Base-by-base conservation (phyloP, 2,113 vertebrate species). In the Pelobates fuscus region DNA sequence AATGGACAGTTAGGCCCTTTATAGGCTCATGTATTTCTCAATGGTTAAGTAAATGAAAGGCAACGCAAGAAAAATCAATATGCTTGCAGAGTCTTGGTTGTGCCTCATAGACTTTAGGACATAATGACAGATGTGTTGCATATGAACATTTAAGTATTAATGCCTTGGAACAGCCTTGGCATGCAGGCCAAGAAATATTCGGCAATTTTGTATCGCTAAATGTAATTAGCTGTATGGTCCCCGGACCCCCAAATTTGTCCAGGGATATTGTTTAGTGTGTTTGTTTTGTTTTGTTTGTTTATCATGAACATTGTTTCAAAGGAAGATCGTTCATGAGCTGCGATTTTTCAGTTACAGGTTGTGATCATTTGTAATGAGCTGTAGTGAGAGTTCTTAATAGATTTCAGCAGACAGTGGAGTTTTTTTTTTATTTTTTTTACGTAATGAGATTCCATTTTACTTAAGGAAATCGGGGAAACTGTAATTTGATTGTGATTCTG, bases 91-190 rank as follows among this genome's bases (percentile, higher is more conserved):
- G 91, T 85, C 88, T 92, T 91, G 92, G 90, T 91, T 92, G 90
- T 93, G 93, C 89, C 92, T 94, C 92, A 92, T 92, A 91, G 91
- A 91, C 89, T 92, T 89, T 82, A 86, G 88, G 92, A 92, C 91
- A 93, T 88, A 92, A 93, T 93, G 92, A 93, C 93, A 93, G 91
- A 94, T 94, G 92, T 91, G 90, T 81, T 92, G 89, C 91, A 92
- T 89, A 89, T 92, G 92, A 93, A 90, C 91, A 89, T 89, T 92
- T 90, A 88, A 90, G 88, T 91, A 93, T 91, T 91, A 93, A 91
- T 91, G 90, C 87, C 86, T 87, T 88, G 87, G 87, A 91, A 87
- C 89, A 86, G 85, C 85, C 88, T 89, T 81, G 80, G 88, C 79
- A 60, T 86, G 88, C 88, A 81, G 86, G 87, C 89, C 88, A 80